Base-by-base conservation (phyloP, 1,140 invertebrate genomes). In the Drosophila eugracilis region DNA sequence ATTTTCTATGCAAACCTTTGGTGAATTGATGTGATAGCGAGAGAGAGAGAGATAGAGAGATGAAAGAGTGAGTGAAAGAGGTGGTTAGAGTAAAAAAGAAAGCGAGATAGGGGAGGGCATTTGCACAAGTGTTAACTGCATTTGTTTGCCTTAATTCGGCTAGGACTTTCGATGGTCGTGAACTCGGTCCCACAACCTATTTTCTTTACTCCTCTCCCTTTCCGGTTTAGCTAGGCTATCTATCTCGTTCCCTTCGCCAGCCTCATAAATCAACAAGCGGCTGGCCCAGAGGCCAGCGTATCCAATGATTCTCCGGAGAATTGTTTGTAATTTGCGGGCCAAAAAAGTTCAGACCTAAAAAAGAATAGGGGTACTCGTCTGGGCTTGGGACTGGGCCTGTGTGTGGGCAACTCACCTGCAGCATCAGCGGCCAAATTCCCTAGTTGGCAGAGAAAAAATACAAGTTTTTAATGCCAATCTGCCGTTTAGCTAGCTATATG, bases 401-500 rank as follows among this genome's bases (percentile, higher is more conserved):
- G n/a, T n/a, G n/a, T 22, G 12, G 39, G 19, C 39, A 44, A 6
- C 21, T 22, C 17, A 60, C 17, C 19, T 67, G 63, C 63, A 67
- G 60, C 63, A 67, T 66, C 63, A 67, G 67, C 63, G 44, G 60
- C 48, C 36, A 10, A 41, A 67, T 67, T 67, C 63, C 63, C 63
- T 9, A 22, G 44, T 12, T n/a, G 42, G 22, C n/a, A n/a, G n/a
- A n/a, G 47, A 37, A 53, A 39, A 36, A 53, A 34, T 26, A 34
- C 52, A 74, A 72, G 63, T 70, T 86, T 84, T 85, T 80, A 86
- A 80, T 86, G 81, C 81, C 80, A 80, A 85, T 80, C 80, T 85
- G 42, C 53, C 77, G 63, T 65, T 85, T 89, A 70, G 78, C 70
- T 65, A 60, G 58, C 48, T 22, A 63, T 66, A 37, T 50, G 49